A percentile compares a stretch with the other conserved stretches of the same genome.
phyloP scores from a whole-genome alignment of 2,888 invertebrate genomes.

The Sinelater perroti region DNA sequence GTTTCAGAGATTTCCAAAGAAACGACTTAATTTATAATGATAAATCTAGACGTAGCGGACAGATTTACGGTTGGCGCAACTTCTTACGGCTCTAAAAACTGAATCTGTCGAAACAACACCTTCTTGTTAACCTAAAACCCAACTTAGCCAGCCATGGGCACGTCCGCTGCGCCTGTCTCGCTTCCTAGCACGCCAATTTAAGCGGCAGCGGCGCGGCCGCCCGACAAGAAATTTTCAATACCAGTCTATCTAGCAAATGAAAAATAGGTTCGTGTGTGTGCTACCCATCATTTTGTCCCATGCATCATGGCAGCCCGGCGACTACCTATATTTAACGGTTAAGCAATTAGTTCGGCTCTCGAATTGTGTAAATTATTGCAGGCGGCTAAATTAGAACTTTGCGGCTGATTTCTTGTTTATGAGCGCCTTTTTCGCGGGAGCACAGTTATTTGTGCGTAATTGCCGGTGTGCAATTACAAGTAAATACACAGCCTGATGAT shows the following conservation, averaged over 20 bases:
- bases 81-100: conserved; percentile 27
- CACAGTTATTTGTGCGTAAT: conserved; percentile 22
- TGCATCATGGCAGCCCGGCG: conserved; percentile 40
- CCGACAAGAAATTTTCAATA: not conserved
- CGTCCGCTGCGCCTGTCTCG: not conserved
- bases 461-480: conserved; percentile 23
- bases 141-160: not conserved
- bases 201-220: not conserved
- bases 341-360: conserved; percentile 35
- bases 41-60: conserved; percentile 24
- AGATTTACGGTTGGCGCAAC: conserved; percentile 31
- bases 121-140: conserved; percentile 19
- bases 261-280: conserved; percentile 42
- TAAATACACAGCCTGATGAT: conserved; percentile 3
- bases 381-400: conserved; percentile 35
- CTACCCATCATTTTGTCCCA: conserved; percentile 44
- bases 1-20: conserved; percentile 23
- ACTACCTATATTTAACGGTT: conserved; percentile 42
- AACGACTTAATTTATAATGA: conserved; percentile 38
- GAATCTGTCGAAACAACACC: conserved; percentile 35
- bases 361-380: conserved; percentile 35
- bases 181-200: not conserved
- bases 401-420: conserved; percentile 33
- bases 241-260: conserved; percentile 31
- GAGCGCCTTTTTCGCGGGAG: conserved; percentile 18